Evolutionary conservation across 2,888 invertebrate genomes (phyloP), one percentile per base, ranked within the genome.

Genomic region (Gibbula magus): DNA sequence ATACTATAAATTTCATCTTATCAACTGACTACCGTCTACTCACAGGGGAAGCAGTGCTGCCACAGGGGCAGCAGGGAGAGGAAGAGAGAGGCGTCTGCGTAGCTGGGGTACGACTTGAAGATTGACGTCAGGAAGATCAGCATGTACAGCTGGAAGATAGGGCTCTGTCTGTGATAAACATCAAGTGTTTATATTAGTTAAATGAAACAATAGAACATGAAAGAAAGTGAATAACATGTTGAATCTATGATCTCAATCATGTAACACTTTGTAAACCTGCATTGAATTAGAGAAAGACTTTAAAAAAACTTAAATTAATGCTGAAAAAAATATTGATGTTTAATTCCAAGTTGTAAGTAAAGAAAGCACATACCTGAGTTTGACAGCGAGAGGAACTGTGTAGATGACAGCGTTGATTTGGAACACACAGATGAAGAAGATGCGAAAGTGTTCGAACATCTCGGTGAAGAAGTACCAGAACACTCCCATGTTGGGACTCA

Each of bases 401-500:
- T 99, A 99, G 75, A 99, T 94, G 79, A 98, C 95, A 4, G 97
- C 97, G 93, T 99, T 99, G 87, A 99, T 96, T 95, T 99, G 99
- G 93, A 99, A 99, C 85, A 98, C 97, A 91, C 96, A 97, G 32
- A 99, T 95, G 93, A 99, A 99, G 89, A 99, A 95, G 82, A 96
- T 94, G 75, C 98, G 95, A 91, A 99, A 99, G 93, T 99, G 99
- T 89, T 99, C 99, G 94, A 99, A 99, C 97, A 99, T 98, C 94
- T 99, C 99, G 0, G 98, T 99, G 93, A 99, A 99, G 94, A 99
- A 99, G 92, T 99, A 99, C 99, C 99, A 99, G 93, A 99, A 99
- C 0, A 99, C 94, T 0, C 99, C 99, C 88, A 98, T 96, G 92
- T 99, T 99, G 32, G 99, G 99, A 88, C 97, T 96, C 84, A 99